These are phyloP conservation scores for Phrynocephalus forsythii DNA, from an alignment of 2,797 vertebrate species.

Conservation along the genomic window DNA sequence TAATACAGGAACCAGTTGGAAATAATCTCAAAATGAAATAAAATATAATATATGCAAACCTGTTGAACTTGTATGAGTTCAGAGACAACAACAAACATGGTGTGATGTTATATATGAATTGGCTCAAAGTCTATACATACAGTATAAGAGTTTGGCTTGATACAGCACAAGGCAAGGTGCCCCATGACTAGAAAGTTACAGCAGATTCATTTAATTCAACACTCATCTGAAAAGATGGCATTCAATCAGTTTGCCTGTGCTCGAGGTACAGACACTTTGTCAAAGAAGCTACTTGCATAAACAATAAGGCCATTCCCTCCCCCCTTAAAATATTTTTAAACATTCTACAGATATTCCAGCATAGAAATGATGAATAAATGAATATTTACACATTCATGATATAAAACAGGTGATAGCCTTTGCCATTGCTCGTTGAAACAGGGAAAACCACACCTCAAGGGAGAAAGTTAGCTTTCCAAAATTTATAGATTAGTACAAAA, in stretches of 20 bases:
- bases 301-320: neutral
- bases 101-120: no score
- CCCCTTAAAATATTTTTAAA: neutral
- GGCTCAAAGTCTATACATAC: no score
- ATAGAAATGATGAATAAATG: neutral
- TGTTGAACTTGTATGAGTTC: no score
- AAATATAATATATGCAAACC: neutral
- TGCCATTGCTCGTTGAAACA: neutral
- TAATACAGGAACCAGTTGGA: neutral
- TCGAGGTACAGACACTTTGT: neutral
- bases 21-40: neutral
- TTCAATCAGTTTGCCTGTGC: neutral
- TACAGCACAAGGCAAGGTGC: neutral
- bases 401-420: neutral
- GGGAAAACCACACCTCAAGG: neutral
- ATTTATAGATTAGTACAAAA: neutral
- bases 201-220: neutral
- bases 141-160: no score
- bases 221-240: neutral
- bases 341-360: neutral
- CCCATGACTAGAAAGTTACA: neutral
- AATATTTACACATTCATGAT: neutral
- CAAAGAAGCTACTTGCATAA: neutral
- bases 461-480: slow-evolving; percentile 10
- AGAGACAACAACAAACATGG: no score